These are phyloP conservation scores for Halcyon senegalensis DNA, from an alignment of 2,113 vertebrate species.

Conservation along the genomic window DNA sequence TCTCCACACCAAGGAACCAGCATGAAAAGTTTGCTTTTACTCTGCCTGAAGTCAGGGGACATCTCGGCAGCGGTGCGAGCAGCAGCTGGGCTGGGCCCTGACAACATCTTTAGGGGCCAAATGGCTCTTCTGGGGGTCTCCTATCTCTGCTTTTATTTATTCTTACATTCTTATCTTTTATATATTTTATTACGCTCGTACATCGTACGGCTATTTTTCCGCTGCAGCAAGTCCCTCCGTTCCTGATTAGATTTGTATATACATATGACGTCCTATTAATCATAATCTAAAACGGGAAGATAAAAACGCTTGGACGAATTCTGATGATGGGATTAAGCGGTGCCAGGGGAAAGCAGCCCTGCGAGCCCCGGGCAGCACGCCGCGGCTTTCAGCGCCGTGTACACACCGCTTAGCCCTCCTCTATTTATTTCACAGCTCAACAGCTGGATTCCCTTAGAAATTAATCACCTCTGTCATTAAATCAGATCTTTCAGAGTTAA, in stretches of 20 bases:
- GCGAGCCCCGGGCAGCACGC: background rate
- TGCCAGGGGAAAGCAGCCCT: background rate
- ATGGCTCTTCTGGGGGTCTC: background rate
- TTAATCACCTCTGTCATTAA: constrained; percentile 70
- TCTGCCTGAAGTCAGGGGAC: background rate
- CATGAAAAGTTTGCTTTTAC: background rate
- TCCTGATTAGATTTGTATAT: background rate
- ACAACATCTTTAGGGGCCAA: fast-evolving
- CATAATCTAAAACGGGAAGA: constrained; percentile 25
- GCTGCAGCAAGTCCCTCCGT: background rate
- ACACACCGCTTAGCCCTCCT: background rate
- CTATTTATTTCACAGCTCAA: constrained; percentile 36
- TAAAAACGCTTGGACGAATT: constrained; percentile 38
- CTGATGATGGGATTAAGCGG: background rate
- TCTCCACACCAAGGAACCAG: background rate
- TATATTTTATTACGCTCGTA: background rate
- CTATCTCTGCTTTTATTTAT: background rate
- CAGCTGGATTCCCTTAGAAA: constrained; percentile 62
- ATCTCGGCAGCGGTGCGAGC: background rate
- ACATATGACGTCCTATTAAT: background rate
- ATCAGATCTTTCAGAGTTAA: constrained; percentile 55
- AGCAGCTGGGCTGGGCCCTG: background rate
- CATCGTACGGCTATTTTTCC: background rate
- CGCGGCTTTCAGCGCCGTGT: background rate
- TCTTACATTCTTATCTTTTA: background rate